phyloP scores from a whole-genome alignment of 2,797 vertebrate genomes.

The Pipistrellus nathusii region DNA sequence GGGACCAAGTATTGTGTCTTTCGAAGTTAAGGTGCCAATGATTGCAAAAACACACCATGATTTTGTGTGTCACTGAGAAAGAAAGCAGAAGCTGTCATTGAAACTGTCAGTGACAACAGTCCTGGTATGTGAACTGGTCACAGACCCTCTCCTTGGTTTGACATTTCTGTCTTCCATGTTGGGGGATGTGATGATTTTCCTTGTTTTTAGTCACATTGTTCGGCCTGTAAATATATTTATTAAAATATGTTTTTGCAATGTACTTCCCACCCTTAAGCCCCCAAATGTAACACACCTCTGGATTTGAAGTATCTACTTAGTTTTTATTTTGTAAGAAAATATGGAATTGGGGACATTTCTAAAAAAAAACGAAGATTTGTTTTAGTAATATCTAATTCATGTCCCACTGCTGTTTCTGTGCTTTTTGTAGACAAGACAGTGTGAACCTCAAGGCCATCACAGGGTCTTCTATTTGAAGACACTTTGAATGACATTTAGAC shows the following conservation, averaged over 20 bases:
- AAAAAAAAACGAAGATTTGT: not conserved
- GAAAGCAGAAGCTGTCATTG: not conserved
- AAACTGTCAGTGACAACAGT: too few relatives aligned
- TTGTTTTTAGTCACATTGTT: not conserved
- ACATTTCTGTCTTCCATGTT: not conserved
- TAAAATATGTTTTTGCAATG: not conserved
- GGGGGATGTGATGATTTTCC: not conserved
- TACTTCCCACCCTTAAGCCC: not conserved
- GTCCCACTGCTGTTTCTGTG: not conserved
- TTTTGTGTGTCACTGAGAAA: not conserved
- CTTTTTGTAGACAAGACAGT: not conserved
- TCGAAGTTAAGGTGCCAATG: not conserved
- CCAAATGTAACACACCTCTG: not conserved
- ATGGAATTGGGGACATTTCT: not conserved
- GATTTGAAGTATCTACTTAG: not conserved
- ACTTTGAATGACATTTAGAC: not conserved
- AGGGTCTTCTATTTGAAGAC: not conserved
- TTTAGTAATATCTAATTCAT: not conserved
- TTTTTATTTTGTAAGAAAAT: slow-evolving; percentile 6
- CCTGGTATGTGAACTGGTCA: not conserved
- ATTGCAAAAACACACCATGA: not conserved
- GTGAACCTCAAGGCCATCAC: not conserved
- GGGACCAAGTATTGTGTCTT: not conserved
- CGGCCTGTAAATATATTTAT: not conserved
- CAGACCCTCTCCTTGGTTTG: not conserved